These are phyloP conservation scores for Ondatra zibethicus DNA, from an alignment of 2,113 vertebrate species.

Conservation along the genomic window DNA sequence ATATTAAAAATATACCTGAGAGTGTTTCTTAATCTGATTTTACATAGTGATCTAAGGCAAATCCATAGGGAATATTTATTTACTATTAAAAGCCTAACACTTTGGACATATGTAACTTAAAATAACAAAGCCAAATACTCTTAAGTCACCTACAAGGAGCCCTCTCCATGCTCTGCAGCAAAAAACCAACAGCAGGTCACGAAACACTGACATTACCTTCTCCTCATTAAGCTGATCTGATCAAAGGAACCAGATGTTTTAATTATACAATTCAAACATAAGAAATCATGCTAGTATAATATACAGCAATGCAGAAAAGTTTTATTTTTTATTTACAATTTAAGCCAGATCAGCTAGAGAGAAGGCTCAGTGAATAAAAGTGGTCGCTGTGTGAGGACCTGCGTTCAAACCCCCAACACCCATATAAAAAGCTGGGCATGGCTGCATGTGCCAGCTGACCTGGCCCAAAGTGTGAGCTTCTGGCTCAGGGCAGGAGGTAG, in stretches of 20 bases:
- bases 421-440: neutral
- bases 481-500: neutral
- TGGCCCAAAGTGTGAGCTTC: neutral
- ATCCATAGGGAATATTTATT: neutral
- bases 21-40: slow-evolving; percentile 8
- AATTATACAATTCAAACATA: neutral
- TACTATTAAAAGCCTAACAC: neutral
- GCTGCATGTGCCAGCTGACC: no score
- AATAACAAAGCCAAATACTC: neutral
- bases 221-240: slow-evolving; percentile 1
- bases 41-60: neutral
- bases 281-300: neutral
- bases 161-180: neutral
- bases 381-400: neutral
- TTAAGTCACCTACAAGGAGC: neutral
- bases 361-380: neutral
- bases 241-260: neutral
- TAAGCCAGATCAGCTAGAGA: neutral
- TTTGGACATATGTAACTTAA: neutral
- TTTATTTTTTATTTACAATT: slow-evolving; percentile 51
- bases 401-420: neutral
- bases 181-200: neutral
- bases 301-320: neutral
- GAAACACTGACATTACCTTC: neutral
- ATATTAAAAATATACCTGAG: slow-evolving; percentile 28